These are phyloP conservation scores for Cataglyphis cursor DNA, from an alignment of 2,888 invertebrate species.

Conservation along the genomic window DNA sequence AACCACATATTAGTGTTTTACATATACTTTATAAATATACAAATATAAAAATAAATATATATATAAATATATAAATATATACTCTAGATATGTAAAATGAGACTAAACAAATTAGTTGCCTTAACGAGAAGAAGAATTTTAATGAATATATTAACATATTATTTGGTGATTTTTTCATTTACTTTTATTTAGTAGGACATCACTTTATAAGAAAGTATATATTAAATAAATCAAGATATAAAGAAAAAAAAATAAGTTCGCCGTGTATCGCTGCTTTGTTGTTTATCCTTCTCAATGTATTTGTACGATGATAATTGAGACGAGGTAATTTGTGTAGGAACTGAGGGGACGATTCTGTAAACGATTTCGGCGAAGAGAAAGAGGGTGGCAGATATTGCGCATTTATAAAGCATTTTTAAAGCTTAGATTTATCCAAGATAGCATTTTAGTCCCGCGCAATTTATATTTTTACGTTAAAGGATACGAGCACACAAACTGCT, in stretches of 20 bases:
- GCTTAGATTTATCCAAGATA: constrained; percentile 66
- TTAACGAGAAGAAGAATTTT: constrained; percentile 81
- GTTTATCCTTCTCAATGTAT: constrained; percentile 73
- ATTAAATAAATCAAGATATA: constrained; percentile 79
- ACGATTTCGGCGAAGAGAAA: constrained; percentile 62
- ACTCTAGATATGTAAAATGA: constrained; percentile 85
- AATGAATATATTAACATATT: constrained; percentile 79
- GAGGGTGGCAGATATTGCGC: constrained; percentile 83
- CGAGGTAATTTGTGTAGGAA: constrained; percentile 63
- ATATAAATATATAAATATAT: constrained; percentile 77
- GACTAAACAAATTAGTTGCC: constrained; percentile 85
- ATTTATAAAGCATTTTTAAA: constrained; percentile 73
- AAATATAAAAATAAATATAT: constrained; percentile 70
- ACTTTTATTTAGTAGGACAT: constrained; percentile 81
- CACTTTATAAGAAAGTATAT: constrained; percentile 82
- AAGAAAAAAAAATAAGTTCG: constrained; percentile 68
- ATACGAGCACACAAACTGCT: constrained; percentile 60
- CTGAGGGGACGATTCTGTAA: constrained; percentile 54
- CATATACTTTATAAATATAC: constrained; percentile 86
- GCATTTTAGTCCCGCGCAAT: constrained; percentile 67
- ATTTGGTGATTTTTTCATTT: constrained; percentile 79
- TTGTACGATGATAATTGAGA: constrained; percentile 67
- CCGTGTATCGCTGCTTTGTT: constrained; percentile 75
- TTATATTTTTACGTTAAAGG: constrained; percentile 69
- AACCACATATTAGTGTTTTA: constrained; percentile 87